phyloP scores from a whole-genome alignment of 2,113 vertebrate species.

The Tursiops truncatus region DNA sequence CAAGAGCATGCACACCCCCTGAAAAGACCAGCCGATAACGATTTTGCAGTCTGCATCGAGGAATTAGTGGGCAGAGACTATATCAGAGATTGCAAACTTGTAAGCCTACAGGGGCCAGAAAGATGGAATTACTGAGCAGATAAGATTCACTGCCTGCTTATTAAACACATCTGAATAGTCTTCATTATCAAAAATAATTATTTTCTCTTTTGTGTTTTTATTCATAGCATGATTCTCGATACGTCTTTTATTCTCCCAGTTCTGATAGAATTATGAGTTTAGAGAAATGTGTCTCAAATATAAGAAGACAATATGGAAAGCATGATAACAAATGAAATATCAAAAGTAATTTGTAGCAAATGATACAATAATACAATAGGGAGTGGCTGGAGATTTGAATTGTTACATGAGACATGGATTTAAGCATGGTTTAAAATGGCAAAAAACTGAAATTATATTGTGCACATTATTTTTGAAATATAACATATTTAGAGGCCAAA shows the following conservation, averaged over 20 bases:
- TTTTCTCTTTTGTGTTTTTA: neutral
- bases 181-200: neutral
- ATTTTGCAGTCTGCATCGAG: neutral
- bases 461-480: neutral
- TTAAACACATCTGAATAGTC: neutral
- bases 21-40: neutral
- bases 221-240: neutral
- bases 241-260: neutral
- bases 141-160: neutral
- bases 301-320: neutral
- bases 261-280: neutral
- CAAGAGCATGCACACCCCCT: neutral
- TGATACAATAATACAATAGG: neutral
- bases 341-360: neutral
- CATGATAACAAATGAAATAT: neutral
- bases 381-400: neutral
- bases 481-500: neutral
- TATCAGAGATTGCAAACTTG: neutral
- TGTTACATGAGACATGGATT: neutral
- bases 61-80: neutral
- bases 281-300: neutral
- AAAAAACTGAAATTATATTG: conserved; percentile 1
- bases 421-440: neutral
- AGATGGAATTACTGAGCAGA: neutral
- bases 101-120: neutral